Base-by-base conservation (phyloP, 2,888 invertebrate genomes). In the Drosophila lacicola region DNA sequence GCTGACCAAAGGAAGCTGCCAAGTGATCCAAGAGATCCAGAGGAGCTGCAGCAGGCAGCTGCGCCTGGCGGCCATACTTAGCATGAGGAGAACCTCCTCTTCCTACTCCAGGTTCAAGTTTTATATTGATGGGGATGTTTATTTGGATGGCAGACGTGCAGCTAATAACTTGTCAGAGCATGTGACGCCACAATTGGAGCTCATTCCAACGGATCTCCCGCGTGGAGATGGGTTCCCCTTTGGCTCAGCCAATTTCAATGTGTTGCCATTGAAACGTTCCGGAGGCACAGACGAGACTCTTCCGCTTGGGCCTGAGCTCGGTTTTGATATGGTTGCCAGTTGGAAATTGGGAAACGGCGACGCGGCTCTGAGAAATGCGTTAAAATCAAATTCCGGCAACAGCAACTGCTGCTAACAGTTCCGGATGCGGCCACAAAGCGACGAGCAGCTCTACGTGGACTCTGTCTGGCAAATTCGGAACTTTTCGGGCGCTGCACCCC, bases 1-100 rank as follows among this genome's bases (percentile, higher is more conserved):
- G 92, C 94, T 93, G 93, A 94, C 94, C 93, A 93, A 91, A 63
- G 86, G 62, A 54, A 91, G 83, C 74, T 88, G 88, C 90, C 90
- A 91, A 53, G 84, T 77, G 68, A 89, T 78, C 67, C 90, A 74
- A 50, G 84, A 77, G 58, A 84, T 82, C 80, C 88, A 89, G 61
- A 90, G 25, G 4, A 78, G 56, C 54, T 68, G 51, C 45, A 72
- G 51, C 39, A 67, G 29, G 5, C 71, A 56, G 17, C 57, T 75
- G n/a, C 58, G 14, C 6, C 36, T 49, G 67, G 53, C 19, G 42
- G 70, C 51, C 70, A 74, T 75, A n/a, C 13, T 64, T 56, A 45
- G 47, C 17, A n/a, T 14, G 25, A 17, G 4, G 50, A 5, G 10
- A 5, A 10, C 4, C n/a, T 51, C 9, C 37, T 46, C 36, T 10